Percentiles rank a stretch among this genome's conserved stretches.
Conservation (phyloP, 2,888 invertebrate species). For the Lasioglossum leucozonium region DNA sequence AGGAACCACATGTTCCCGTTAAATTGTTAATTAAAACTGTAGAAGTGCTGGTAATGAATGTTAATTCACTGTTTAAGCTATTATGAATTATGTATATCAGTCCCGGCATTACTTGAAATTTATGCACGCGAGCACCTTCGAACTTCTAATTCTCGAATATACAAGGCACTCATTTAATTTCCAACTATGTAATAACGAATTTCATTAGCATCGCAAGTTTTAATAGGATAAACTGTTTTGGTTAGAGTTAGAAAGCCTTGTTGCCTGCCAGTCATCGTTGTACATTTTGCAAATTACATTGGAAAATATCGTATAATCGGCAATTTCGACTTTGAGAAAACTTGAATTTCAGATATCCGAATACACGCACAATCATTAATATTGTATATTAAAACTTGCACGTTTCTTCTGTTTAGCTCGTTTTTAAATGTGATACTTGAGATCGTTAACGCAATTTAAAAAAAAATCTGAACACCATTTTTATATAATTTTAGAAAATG, state of each 20-base stretch:
- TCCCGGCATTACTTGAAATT: not conserved
- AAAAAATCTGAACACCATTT: not conserved
- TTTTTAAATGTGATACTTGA: no score
- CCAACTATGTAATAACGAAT: not conserved
- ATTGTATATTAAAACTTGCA: not conserved
- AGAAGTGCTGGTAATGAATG: not conserved
- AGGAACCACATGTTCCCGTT: not conserved
- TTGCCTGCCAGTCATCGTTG: not conserved
- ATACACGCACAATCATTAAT: no score
- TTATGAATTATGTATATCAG: slow-evolving; percentile 5
- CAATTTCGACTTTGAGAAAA: not conserved
- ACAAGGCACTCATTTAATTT: not conserved
- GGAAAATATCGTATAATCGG: not conserved
- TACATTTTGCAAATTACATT: not conserved
- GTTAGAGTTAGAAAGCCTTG: not conserved
- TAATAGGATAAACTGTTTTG: not conserved
- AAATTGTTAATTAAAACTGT: not conserved
- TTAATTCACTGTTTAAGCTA: not conserved
- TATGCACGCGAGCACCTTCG: not conserved
- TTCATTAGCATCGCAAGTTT: not conserved
- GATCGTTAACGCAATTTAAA: not conserved
- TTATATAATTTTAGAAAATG: not conserved
- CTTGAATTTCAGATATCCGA: no score
- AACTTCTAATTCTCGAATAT: not conserved
- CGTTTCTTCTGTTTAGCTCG: no score